Percentiles rank a stretch among this genome's conserved stretches.
phyloP scores from a whole-genome alignment of 23 tunicate genomes.

The Halocynthia roretzi region DNA sequence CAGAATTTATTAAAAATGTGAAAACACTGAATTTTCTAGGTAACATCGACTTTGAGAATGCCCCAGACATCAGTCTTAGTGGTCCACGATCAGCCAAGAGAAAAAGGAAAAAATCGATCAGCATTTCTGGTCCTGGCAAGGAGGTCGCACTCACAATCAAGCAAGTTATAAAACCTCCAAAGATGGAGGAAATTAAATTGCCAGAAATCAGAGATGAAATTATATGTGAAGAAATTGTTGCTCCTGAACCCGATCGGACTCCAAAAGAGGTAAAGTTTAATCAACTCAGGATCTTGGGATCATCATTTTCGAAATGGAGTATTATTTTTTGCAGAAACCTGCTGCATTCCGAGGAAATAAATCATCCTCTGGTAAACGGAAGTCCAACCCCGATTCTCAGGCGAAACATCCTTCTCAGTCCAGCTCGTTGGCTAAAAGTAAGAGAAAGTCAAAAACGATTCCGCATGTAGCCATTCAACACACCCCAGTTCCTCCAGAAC shows the following conservation, averaged over 20 bases:
- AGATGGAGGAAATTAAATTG: not conserved
- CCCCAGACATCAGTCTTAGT: constrained; percentile 23
- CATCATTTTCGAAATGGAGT: too few relatives aligned
- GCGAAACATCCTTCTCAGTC: not conserved
- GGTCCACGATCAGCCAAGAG: constrained; percentile 7
- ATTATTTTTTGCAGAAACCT: too few relatives aligned
- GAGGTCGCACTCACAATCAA: constrained; percentile 7
- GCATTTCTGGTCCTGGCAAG: constrained; percentile 1
- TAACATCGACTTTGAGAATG: constrained; percentile 9
- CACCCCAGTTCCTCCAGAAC: constrained; percentile 27
- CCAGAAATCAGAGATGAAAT: too few relatives aligned
- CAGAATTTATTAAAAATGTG: too few relatives aligned
- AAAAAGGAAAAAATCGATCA: constrained; percentile 12
- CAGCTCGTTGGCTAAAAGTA: not conserved
- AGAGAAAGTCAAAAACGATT: not conserved
- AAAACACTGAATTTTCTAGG: not conserved
- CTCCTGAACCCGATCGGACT: too few relatives aligned
- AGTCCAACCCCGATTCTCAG: not conserved
- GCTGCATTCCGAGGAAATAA: too few relatives aligned
- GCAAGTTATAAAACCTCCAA: constrained; percentile 15
- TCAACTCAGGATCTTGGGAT: too few relatives aligned
- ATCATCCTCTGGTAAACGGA: too few relatives aligned
- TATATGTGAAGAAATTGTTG: too few relatives aligned
- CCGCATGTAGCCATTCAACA: constrained; percentile 13
- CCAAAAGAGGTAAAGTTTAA: too few relatives aligned